Conservation (phyloP, 1,140 invertebrate species). For the Cotesia chilonis region DNA sequence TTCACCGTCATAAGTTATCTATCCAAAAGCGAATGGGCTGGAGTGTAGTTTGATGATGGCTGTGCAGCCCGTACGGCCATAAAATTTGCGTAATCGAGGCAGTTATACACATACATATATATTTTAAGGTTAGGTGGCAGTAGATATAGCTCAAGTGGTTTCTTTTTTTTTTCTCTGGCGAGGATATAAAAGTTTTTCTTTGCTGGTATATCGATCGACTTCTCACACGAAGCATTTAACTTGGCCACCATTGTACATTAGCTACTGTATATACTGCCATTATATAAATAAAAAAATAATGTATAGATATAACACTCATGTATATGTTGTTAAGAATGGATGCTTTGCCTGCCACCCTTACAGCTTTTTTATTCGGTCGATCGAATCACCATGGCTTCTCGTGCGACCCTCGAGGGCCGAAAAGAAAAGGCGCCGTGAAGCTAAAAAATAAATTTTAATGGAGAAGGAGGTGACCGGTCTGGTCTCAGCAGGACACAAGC, state of each 20-base stretch:
- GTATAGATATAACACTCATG: neutral
- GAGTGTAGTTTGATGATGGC: neutral
- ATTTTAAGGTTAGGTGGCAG: neutral
- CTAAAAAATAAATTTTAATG: slow-evolving; percentile 3
- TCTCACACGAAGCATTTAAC: slow-evolving; percentile 22
- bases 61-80: slow-evolving; percentile 1
- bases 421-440: slow-evolving; percentile 1
- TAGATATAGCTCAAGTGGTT: neutral
- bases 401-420: slow-evolving; percentile 9
- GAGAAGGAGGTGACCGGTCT: slow-evolving; percentile 1
- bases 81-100: slow-evolving; percentile 28
- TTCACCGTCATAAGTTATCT: slow-evolving; percentile 3
- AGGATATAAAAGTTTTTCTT: neutral
- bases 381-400: slow-evolving; percentile 23
- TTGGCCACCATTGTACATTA: neutral
- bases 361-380: slow-evolving; percentile 22
- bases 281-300: neutral
- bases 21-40: neutral
- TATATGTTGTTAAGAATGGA: neutral
- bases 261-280: neutral
- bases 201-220: slow-evolving; percentile 20
- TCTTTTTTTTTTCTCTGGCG: neutral
- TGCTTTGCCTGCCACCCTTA: neutral
- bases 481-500: slow-evolving; percentile 19
- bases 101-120: too few relatives aligned